Conservation (phyloP, 2,888 invertebrate species). For the Anagyrus pseudococci region DNA sequence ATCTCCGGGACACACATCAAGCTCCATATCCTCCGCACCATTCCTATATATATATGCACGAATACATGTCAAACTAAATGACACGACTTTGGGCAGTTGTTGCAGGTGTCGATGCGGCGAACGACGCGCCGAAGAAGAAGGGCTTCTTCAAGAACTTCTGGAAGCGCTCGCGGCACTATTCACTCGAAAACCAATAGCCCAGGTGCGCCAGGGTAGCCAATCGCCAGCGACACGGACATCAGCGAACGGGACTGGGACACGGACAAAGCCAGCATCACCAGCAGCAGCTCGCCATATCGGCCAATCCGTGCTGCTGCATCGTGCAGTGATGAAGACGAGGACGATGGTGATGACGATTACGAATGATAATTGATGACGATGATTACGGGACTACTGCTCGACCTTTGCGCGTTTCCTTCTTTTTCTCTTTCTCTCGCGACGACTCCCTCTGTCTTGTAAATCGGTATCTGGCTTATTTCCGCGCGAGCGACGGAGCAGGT, state of each 20-base stretch:
- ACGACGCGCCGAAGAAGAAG: slow-evolving; percentile 79
- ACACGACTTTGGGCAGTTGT: slow-evolving; percentile 33
- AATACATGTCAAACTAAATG: too few relatives aligned
- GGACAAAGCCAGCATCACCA: slow-evolving; percentile 43
- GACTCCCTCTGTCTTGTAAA: too few relatives aligned
- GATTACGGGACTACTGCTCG: too few relatives aligned
- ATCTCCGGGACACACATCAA: too few relatives aligned
- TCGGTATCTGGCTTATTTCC: too few relatives aligned
- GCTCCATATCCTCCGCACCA: neutral
- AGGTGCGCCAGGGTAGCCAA: slow-evolving; percentile 57
- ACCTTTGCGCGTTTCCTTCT: too few relatives aligned
- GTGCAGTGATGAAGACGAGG: slow-evolving; percentile 48
- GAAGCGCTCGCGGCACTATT: slow-evolving; percentile 87
- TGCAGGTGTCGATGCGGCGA: slow-evolving; percentile 72
- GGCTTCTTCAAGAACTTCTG: slow-evolving; percentile 89
- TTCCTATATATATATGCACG: too few relatives aligned
- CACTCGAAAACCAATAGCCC: slow-evolving; percentile 82
- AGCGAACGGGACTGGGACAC: slow-evolving; percentile 45
- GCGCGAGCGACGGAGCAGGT: too few relatives aligned
- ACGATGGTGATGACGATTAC: too few relatives aligned
- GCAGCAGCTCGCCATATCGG: slow-evolving; percentile 44
- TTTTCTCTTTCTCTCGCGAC: too few relatives aligned
- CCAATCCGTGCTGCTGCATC: slow-evolving; percentile 59
- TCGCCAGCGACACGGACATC: slow-evolving; percentile 50
- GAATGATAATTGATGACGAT: too few relatives aligned